phyloP scores from a whole-genome alignment of 2,797 vertebrate genomes.

The Furcifer pardalis region DNA sequence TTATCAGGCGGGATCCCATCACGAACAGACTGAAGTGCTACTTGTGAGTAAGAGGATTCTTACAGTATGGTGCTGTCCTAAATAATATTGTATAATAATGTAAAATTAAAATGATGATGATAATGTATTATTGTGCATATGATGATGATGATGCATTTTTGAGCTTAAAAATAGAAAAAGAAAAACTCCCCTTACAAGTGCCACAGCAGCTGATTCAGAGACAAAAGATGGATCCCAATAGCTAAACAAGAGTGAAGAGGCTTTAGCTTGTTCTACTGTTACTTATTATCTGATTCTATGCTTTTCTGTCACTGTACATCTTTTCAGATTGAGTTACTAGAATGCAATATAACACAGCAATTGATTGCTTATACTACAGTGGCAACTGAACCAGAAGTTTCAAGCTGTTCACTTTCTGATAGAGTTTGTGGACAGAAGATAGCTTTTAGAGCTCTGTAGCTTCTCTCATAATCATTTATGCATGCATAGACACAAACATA shows the following conservation, averaged over 20 bases:
- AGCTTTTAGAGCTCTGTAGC: neutral
- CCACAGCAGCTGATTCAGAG: too few relatives aligned
- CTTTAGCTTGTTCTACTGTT: neutral
- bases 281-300: neutral
- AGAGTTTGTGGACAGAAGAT: accelerated
- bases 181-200: neutral
- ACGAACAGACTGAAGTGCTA: too few relatives aligned
- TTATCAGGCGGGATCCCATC: too few relatives aligned
- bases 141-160: too few relatives aligned
- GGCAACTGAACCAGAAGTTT: conserved; percentile 5
- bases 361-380: neutral
- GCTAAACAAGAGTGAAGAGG: neutral
- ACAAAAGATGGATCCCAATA: neutral
- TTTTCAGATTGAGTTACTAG: neutral
- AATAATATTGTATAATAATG: too few relatives aligned
- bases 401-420: conserved; percentile 8
- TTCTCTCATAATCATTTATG: neutral
- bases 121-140: too few relatives aligned
- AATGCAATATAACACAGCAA: neutral
- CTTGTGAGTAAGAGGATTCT: too few relatives aligned
- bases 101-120: too few relatives aligned
- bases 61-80: neutral
- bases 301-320: neutral
- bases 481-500: neutral
- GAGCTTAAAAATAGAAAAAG: too few relatives aligned